Evolutionary conservation across 2,888 invertebrate species (phyloP).

Genomic region (Barypeithes pellucidus): DNA sequence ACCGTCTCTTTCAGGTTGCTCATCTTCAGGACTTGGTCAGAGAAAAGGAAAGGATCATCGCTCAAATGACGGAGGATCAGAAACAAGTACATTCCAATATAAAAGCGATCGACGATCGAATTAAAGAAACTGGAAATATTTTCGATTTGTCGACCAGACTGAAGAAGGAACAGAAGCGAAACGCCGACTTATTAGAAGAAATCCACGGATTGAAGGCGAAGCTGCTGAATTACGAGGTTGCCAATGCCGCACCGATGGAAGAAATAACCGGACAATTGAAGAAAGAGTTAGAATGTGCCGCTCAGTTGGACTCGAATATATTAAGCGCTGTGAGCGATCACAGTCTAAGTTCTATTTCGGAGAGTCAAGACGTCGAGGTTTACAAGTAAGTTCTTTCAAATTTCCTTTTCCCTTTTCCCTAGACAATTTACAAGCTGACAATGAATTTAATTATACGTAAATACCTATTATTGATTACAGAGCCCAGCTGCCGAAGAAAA

Average conservation of each 20-base stretch:
- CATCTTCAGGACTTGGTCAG: conserved; percentile 74
- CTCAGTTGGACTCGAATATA: conserved; percentile 75
- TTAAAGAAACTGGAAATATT: conserved; percentile 71
- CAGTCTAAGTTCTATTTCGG: conserved; percentile 60
- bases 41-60: conserved; percentile 75
- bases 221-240: conserved; percentile 69
- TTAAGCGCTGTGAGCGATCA: conserved; percentile 73
- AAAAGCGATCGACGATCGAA: conserved; percentile 72
- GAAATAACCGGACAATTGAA: conserved; percentile 75
- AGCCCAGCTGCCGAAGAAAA: no score
- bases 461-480: no score
- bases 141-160: conserved; percentile 60
- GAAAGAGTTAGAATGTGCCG: conserved; percentile 76
- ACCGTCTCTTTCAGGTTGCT: no score
- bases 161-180: conserved; percentile 73
- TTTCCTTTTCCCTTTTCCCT: no score
- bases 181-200: conserved; percentile 66
- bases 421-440: no score
- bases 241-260: conserved; percentile 69
- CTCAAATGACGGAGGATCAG: conserved; percentile 75
- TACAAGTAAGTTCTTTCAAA: conserved; percentile 64
- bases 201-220: conserved; percentile 63
- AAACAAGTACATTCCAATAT: conserved; percentile 74
- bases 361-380: conserved; percentile 65
- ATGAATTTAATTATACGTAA: no score